These are phyloP conservation scores for Drosophila subpulchrella DNA, from an alignment of 1,140 invertebrate species.

Conservation along the genomic window DNA sequence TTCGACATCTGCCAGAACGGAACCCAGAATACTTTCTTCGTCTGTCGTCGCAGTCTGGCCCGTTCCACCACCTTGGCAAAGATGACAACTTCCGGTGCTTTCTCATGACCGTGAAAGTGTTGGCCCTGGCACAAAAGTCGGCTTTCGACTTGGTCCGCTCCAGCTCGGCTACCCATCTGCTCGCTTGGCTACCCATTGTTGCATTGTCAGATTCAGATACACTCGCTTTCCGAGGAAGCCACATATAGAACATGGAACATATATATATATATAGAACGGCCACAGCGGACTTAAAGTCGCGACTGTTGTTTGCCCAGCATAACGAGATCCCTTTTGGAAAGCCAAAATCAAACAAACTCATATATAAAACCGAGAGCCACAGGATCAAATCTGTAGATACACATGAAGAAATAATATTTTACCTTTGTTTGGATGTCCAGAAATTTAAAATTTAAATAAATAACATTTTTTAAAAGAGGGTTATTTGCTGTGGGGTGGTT, in stretches of 20 bases:
- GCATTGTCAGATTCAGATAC: conserved; percentile 41
- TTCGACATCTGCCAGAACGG: conserved; percentile 70
- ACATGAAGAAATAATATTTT: not conserved
- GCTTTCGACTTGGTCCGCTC: conserved; percentile 1
- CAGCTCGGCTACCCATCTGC: conserved; percentile 65
- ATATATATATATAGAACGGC: not conserved
- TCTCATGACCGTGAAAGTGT: conserved; percentile 70
- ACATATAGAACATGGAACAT: not conserved
- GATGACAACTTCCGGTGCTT: conserved; percentile 30
- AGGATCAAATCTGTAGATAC: not conserved
- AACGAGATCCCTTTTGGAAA: conserved; percentile 43
- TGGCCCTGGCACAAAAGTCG: conserved; percentile 21
- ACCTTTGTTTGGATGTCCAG: not conserved
- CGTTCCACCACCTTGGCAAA: not conserved
- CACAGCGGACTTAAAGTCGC: conserved; percentile 65
- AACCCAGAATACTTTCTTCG: conserved; percentile 72
- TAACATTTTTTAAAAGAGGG: no score
- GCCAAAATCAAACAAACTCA: conserved; percentile 57
- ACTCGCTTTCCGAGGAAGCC: not conserved
- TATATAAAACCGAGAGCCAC: conserved; percentile 32
- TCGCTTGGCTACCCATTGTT: conserved; percentile 64
- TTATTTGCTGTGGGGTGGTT: no score
- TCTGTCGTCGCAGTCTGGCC: conserved; percentile 54
- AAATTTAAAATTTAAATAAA: not conserved
- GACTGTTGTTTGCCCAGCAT: conserved; percentile 71